phyloP scores from a whole-genome alignment of 2,888 invertebrate genomes.

The Clanis bilineata region DNA sequence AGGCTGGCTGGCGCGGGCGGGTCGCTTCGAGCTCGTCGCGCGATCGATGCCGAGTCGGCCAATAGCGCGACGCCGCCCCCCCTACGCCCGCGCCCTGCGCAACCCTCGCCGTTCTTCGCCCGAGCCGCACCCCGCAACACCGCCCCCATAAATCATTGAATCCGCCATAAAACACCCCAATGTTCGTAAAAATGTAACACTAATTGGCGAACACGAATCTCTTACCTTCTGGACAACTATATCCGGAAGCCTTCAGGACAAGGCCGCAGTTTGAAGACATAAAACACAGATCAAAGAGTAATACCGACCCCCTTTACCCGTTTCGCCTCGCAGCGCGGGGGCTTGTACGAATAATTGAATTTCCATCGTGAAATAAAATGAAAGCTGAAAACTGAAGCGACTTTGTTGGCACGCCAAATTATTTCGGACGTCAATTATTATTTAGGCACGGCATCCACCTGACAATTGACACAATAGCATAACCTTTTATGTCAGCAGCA shows the following conservation, averaged over 20 bases:
- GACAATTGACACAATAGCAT: constrained; percentile 15
- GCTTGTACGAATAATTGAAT: constrained; percentile 80
- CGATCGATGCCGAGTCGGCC: constrained; percentile 80
- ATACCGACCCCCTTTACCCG: constrained; percentile 59
- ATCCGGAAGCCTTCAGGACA: constrained; percentile 51
- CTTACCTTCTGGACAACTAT: constrained; percentile 68
- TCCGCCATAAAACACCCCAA: constrained; percentile 80
- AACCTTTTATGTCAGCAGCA: neutral
- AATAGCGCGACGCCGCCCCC: constrained; percentile 78
- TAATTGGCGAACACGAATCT: constrained; percentile 77
- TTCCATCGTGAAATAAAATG: constrained; percentile 80
- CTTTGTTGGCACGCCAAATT: constrained; percentile 77
- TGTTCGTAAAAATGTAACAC: constrained; percentile 80
- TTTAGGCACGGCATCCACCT: constrained; percentile 67
- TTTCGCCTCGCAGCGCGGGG: constrained; percentile 50
- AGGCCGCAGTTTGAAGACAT: constrained; percentile 59
- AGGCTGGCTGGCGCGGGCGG: constrained; percentile 79
- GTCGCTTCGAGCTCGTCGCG: constrained; percentile 70
- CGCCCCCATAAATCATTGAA: constrained; percentile 82
- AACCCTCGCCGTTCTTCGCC: constrained; percentile 63
- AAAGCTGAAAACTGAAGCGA: constrained; percentile 79
- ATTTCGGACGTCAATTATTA: constrained; percentile 77
- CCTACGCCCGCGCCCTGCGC: constrained; percentile 66
- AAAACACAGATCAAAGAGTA: constrained; percentile 74
- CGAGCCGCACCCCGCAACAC: constrained; percentile 67